phyloP scores from a whole-genome alignment of 2,888 invertebrate genomes.

The Sphaerophoria rueppellii region DNA sequence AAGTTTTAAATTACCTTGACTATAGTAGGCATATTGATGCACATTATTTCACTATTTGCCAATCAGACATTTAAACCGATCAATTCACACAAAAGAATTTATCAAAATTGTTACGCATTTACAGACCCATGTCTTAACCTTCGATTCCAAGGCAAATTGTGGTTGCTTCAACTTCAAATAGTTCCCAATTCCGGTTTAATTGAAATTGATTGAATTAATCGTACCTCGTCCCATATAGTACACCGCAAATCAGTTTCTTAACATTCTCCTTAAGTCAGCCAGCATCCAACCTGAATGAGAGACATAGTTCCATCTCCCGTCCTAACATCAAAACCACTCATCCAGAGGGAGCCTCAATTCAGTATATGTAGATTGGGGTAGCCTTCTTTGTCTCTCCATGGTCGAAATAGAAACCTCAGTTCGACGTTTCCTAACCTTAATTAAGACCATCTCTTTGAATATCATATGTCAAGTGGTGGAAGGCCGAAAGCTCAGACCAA shows the following conservation, averaged over 20 bases:
- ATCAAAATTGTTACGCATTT: too few species aligned
- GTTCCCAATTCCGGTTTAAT: conserved; percentile 29
- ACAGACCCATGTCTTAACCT: not conserved
- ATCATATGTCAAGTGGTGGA: conserved; percentile 37
- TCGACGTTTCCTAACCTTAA: conserved; percentile 47
- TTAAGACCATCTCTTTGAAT: conserved; percentile 45
- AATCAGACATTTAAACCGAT: too few species aligned
- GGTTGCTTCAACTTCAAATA: conserved; percentile 8
- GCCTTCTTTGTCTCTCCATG: conserved; percentile 20
- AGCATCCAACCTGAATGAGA: not conserved
- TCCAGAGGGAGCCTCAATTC: too few species aligned
- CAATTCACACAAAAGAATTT: not conserved
- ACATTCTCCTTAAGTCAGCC: not conserved
- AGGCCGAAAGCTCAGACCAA: conserved; percentile 14
- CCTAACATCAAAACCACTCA: too few species aligned
- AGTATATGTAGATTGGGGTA: too few species aligned
- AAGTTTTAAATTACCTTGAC: too few species aligned
- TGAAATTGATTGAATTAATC: conserved; percentile 43
- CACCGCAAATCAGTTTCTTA: conserved; percentile 29
- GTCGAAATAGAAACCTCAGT: conserved; percentile 44
- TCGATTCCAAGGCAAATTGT: conserved; percentile 4
- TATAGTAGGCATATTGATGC: too few species aligned
- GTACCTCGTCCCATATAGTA: conserved; percentile 3
- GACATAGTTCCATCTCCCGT: too few species aligned
- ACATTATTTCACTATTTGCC: too few species aligned